Base-by-base conservation (phyloP, 2,113 vertebrate genomes). In the Gymnogyps californianus region DNA sequence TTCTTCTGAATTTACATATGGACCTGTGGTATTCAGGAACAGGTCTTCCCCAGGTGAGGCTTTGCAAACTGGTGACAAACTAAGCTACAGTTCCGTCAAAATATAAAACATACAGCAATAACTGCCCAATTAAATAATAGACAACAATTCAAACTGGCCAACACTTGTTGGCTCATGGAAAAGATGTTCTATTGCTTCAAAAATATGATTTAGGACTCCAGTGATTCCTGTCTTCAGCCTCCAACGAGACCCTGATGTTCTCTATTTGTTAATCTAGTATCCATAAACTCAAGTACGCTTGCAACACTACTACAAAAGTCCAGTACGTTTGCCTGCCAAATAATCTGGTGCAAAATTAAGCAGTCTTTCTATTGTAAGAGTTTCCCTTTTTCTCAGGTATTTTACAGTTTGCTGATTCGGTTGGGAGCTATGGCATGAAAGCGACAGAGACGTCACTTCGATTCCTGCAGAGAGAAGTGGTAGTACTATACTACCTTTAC, bases 1-100 rank as follows among this genome's bases (percentile, higher is more conserved):
- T 97, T 98, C 96, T 97, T 96, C 72, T 89, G 97, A 97, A 89
- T 97, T 97, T 84, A 97, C 67, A 92, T 67, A 95, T 5, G 58
- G 77, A 87, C 38, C 69, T 83, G 92, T 95, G 91, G 88, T 82
- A 81, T 95, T 97, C 89, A 85, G 93, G 83, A 97, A 81, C 4
- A 98, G 75, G 49, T 95, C 93, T 62, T 92, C 75, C 85, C 90
- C 96, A 76, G 72, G 70, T 83, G 94, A 97, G 44, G 77, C 36
- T 90, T 94, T 96, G 90, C 95, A 78, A 19, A 96, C 91, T 3
- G 93, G 94, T 1, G 96, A 98, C 87, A 97, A 91, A 94, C 95
- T 95, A 91, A 98, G 62, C 98, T 98, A 94, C 66, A 97, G 26
- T 14, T 49, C 74, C 46, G 0, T 29, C 76, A 87, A 79, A 94